phyloP scores from a whole-genome alignment of 2,797 vertebrate species.

The Epinephelus awoara region DNA sequence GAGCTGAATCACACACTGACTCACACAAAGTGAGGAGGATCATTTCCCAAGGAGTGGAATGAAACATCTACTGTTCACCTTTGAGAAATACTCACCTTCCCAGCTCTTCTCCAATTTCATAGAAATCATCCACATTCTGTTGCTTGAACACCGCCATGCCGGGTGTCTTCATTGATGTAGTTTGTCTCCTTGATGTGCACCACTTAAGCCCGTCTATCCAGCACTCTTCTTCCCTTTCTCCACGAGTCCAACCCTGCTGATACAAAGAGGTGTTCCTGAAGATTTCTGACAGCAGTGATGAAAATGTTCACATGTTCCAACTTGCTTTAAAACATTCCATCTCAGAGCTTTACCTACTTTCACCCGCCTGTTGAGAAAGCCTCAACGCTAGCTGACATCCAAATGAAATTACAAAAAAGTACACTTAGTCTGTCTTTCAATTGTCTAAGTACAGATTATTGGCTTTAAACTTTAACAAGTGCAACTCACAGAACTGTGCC shows the following conservation, averaged over 20 bases:
- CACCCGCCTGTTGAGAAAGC: slow-evolving; percentile 23
- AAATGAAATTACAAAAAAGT: slow-evolving; percentile 7
- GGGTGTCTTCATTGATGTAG: slow-evolving; percentile 89
- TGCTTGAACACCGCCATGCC: slow-evolving; percentile 96
- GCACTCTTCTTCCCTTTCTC: slow-evolving; percentile 28
- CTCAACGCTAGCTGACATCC: background rate
- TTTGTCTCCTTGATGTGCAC: slow-evolving; percentile 49
- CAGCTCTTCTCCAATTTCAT: slow-evolving; percentile 93
- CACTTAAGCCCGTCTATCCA: slow-evolving; percentile 17
- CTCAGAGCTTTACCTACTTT: slow-evolving; percentile 47
- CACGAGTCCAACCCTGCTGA: slow-evolving; percentile 59
- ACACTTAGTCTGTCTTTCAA: slow-evolving; percentile 7
- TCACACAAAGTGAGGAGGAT: slow-evolving; percentile 13
- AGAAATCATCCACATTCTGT: slow-evolving; percentile 95
- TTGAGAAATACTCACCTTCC: slow-evolving; percentile 90
- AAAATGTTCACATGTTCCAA: slow-evolving; percentile 72
- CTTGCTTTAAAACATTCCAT: slow-evolving; percentile 80
- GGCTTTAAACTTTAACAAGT: slow-evolving; percentile 4
- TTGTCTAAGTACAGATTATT: slow-evolving; percentile 22
- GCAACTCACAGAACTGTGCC: slow-evolving; percentile 26
- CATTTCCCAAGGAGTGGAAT: background rate
- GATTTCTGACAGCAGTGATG: slow-evolving; percentile 38
- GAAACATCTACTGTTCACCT: slow-evolving; percentile 1
- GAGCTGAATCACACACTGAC: slow-evolving; percentile 43
- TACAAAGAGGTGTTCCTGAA: slow-evolving; percentile 36